Evolutionary conservation across 2,888 invertebrate genomes (phyloP), one percentile per base, ranked within the genome.

Genomic region (Xestia c-nigrum): DNA sequence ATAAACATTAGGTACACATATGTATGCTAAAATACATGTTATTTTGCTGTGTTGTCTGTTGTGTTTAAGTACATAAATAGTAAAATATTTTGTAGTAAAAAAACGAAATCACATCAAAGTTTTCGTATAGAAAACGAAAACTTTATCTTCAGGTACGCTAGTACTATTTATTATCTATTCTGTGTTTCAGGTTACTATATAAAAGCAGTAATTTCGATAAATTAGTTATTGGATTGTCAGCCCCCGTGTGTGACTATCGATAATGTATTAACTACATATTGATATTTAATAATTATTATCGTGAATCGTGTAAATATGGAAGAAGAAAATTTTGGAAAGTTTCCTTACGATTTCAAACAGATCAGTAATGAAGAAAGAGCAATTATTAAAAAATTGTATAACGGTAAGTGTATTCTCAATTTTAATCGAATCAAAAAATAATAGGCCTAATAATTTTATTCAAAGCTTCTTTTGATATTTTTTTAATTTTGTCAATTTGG

Each of bases 341-440:
- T 76, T 50, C 77, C 77, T 65, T 78, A 76, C 38, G 65, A 76
- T 6, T 76, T 46, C 4, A 76, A 78, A 40, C 24, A 65, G 9
- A 69, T 72, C 64, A 72, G 66, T 72, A 50, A 50, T 21, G 72
- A 65, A 52, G 72, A 72, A 65, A 65, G 24, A 24, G 50, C 24
- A 14, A n/a, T 24, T 9, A 40, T 72, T 21, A 40, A 72, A 65
- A 65, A 24, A 72, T 7, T 65, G 1, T 65, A 24, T 14, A 46
- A 52, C 6, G 66, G 72, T 67, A 38, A 31, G 67, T 52, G 9
- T 21, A 24, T 31, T 40, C 10, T 24, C 5, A 5, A 21, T 61
- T 57, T 57, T 24, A 57, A 14, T 57, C 1, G 1, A 31, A 31
- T 16, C 7, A 59, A n/a, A 57, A 14, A n/a, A 10, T 55, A n/a